Conservation (phyloP, 92 coral and sea anemone species). For the Pocillopora meandrina region DNA sequence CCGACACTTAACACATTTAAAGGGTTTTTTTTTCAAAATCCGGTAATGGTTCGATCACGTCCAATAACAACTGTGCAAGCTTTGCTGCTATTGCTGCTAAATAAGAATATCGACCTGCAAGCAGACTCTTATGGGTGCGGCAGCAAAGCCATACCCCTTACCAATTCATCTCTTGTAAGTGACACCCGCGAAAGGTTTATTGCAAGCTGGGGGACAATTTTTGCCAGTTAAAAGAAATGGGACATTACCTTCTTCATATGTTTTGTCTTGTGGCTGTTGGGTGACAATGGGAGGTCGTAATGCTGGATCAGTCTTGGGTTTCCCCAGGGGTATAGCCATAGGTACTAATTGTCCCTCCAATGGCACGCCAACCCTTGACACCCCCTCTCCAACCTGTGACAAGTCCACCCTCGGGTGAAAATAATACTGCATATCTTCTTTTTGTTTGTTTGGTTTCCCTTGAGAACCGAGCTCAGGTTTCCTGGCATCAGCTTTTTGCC, state of each 20-base stretch:
- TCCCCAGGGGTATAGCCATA: slow-evolving; percentile 97
- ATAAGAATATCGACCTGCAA: no score
- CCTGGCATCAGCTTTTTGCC: slow-evolving; percentile 1
- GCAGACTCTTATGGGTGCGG: no score
- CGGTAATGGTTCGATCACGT: no score
- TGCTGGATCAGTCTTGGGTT: slow-evolving; percentile 86
- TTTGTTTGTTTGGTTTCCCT: neutral
- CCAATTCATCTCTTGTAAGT: no score
- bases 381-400: slow-evolving; percentile 59
- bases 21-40: no score
- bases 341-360: slow-evolving; percentile 89
- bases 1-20: no score
- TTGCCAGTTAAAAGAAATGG: neutral
- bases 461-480: neutral
- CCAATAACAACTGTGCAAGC: no score
- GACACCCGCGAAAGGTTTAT: no score
- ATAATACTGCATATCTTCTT: slow-evolving; percentile 65
- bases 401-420: slow-evolving; percentile 81
- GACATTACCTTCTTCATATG: slow-evolving; percentile 5
- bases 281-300: slow-evolving; percentile 80
- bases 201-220: no score
- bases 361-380: slow-evolving; percentile 62
- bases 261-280: neutral
- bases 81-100: no score
- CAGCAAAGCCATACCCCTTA: no score